Evolutionary conservation across 2,797 vertebrate genomes (phyloP), one percentile per base, ranked within the genome.

Genomic region (Staurois parvus): DNA sequence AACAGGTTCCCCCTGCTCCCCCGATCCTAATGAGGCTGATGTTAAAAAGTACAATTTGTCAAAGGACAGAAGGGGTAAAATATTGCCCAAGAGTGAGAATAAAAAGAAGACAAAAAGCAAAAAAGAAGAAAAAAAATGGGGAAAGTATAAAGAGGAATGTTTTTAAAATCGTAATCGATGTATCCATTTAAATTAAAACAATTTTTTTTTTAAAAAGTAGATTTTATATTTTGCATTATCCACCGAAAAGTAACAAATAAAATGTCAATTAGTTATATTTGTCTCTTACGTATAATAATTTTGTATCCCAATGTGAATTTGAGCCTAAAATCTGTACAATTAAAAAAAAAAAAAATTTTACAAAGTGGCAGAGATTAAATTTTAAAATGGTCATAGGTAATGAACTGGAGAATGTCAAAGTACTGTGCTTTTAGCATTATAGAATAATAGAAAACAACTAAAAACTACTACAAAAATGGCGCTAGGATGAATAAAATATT

Each of bases 21-120:
- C 83, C 42, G 30, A 29, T 81, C 78, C 52, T 87, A 87, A 87
- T 79, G 81, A 87, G 85, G 42, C 85, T 84, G 85, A 87, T 87
- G 85, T 84, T 79, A 34, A 69, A 73, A 66, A 66, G 64, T 66
- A 66, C 69, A 83, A 83, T 87, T 83, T 83, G 81, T 74, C 80
- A 83, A 73, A 76, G 77, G 80, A 48, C 2, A 66, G 48, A 21
- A 30, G 48, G 52, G n/a, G 59, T n/a, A 15, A 17, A 67, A 48
- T 40, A 72, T 72, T 40, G 37, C 69, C 21, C 9, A 21, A 72
- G 69, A 37, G 24, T 6, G 69, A 37, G 37, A 72, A 72, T 19
- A 34, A 72, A 72, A 21, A 24, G 45, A 48, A 48, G 17, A 56
- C 69, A 19, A 37, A 72, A 24, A 2, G 8, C 17, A 11, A 59